These are phyloP conservation scores for Siderastrea siderea DNA, from an alignment of 92 coral and sea anemone genomes.

Conservation along the genomic window DNA sequence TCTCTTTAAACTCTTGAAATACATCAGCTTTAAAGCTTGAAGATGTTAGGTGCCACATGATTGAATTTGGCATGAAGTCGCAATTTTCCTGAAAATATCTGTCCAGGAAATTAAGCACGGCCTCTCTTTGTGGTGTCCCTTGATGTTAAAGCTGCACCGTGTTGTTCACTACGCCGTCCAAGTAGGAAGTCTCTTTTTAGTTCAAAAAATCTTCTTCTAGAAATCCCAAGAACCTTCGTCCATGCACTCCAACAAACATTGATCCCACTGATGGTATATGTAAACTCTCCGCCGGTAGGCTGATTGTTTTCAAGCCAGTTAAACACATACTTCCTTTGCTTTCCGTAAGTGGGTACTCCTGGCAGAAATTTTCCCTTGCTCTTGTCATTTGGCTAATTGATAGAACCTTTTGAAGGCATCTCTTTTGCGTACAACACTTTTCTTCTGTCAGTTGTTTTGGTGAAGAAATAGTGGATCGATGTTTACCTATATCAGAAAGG, in stretches of 20 bases:
- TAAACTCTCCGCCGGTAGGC: conserved; percentile 52
- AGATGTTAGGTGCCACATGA: conserved; percentile 64
- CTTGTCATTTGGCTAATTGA: conserved; percentile 14
- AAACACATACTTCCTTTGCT: conserved; percentile 53
- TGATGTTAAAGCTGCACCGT: conserved; percentile 42
- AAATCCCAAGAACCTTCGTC: conserved; percentile 59
- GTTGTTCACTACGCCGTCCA: conserved; percentile 54
- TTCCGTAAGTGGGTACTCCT: conserved; percentile 30
- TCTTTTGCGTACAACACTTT: conserved; percentile 48
- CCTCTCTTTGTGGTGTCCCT: conserved; percentile 25
- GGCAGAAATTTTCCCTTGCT: conserved; percentile 46
- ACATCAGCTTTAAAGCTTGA: conserved; percentile 48
- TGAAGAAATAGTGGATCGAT: not conserved
- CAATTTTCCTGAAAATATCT: conserved; percentile 72
- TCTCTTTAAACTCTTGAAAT: conserved; percentile 53
- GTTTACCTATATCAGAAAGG: not conserved
- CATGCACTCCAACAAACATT: conserved; percentile 64
- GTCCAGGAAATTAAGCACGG: conserved; percentile 45
- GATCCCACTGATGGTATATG: conserved; percentile 41
- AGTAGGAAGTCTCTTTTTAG: conserved; percentile 52
- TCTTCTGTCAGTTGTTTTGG: not conserved
- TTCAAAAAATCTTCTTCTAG: conserved; percentile 59
- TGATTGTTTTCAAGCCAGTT: conserved; percentile 72
- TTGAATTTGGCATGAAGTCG: conserved; percentile 67
- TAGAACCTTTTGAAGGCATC: conserved; percentile 8